These are phyloP conservation scores for Drosophila antonietae DNA, from an alignment of 2,888 invertebrate genomes.

Conservation along the genomic window DNA sequence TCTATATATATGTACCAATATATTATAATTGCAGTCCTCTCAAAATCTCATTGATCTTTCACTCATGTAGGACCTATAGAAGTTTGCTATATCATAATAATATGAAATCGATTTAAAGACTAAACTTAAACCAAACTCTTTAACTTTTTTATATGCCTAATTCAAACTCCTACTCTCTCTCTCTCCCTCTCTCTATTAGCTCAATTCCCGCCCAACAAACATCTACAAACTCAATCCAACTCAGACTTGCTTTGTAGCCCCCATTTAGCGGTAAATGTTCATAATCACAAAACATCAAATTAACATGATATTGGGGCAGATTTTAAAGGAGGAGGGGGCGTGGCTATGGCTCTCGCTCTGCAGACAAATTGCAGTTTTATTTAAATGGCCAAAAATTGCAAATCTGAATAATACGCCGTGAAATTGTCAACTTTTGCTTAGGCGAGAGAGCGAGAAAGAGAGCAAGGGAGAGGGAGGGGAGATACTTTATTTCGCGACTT, in stretches of 20 bases:
- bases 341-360: not conserved
- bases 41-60: too few relatives aligned
- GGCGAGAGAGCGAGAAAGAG: not conserved
- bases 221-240: not conserved
- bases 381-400: constrained; percentile 77
- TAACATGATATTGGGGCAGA: constrained; percentile 49
- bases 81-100: too few relatives aligned
- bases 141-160: too few relatives aligned
- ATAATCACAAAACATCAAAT: constrained; percentile 72
- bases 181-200: not conserved
- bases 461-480: not conserved
- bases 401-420: constrained; percentile 81
- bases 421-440: constrained; percentile 71
- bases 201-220: too few relatives aligned
- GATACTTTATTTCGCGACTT: constrained; percentile 65
- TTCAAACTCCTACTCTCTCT: too few relatives aligned
- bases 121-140: not conserved
- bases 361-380: constrained; percentile 82
- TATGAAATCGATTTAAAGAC: not conserved
- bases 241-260: not conserved
- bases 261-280: constrained; percentile 57
- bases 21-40: too few relatives aligned
- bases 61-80: too few relatives aligned
- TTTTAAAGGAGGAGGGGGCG: not conserved
- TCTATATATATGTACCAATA: too few relatives aligned